These are phyloP conservation scores for Acanthosepion lycidas DNA, from an alignment of 2,888 invertebrate genomes.

Conservation along the genomic window DNA sequence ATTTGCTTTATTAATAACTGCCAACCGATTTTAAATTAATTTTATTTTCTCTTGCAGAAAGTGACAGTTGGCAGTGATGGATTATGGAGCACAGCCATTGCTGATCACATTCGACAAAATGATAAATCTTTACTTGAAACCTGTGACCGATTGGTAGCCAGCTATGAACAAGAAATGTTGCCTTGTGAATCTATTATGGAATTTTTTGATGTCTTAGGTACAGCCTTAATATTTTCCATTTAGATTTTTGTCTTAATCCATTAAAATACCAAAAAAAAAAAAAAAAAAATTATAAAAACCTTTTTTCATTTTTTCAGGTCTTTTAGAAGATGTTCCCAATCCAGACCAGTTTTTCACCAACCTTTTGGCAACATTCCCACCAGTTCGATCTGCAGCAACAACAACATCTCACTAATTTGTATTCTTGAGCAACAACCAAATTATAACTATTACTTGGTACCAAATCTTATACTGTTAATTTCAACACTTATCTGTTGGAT, in stretches of 20 bases:
- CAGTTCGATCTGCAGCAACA: slow-evolving; percentile 40
- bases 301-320: slow-evolving; percentile 76
- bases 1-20: no score
- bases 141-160: slow-evolving; percentile 86
- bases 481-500: neutral
- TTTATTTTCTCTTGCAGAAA: slow-evolving; percentile 77
- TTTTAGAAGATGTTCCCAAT: slow-evolving; percentile 81
- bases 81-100: slow-evolving; percentile 88
- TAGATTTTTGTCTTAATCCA: neutral
- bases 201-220: slow-evolving; percentile 93
- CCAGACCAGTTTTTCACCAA: slow-evolving; percentile 80
- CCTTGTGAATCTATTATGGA: slow-evolving; percentile 92
- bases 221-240: slow-evolving; percentile 59
- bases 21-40: no score
- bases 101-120: slow-evolving; percentile 94
- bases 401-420: slow-evolving; percentile 33
- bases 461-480: neutral
- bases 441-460: neutral
- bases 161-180: slow-evolving; percentile 90
- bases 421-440: neutral
- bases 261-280: neutral
- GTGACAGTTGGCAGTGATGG: slow-evolving; percentile 77
- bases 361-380: slow-evolving; percentile 73
- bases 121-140: slow-evolving; percentile 92
- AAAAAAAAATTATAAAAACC: neutral